Conservation (phyloP, 2,797 vertebrate species). For the Siniperca undulata region DNA sequence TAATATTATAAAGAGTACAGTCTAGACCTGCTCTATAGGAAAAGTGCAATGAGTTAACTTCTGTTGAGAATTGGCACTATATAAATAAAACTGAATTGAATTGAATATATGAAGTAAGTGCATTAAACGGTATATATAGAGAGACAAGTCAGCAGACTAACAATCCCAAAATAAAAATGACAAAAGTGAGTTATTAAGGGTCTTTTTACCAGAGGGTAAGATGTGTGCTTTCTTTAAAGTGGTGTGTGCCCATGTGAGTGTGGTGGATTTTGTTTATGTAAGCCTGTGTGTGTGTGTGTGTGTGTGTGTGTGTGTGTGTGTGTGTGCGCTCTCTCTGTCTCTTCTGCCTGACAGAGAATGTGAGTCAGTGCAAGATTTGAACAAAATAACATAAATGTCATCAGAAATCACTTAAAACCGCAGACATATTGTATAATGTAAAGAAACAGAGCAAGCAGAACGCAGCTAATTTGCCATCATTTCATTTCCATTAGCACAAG, state of each 20-base stretch:
- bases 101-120: background rate
- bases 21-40: too few relatives aligned
- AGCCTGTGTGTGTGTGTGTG: background rate
- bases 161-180: background rate
- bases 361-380: slow-evolving; percentile 19
- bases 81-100: background rate
- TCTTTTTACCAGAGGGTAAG: slow-evolving; percentile 1
- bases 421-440: slow-evolving; percentile 18
- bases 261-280: slow-evolving; percentile 9
- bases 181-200: background rate
- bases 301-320: background rate
- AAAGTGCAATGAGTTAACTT: too few relatives aligned
- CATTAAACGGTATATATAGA: background rate
- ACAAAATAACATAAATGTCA: slow-evolving; percentile 43
- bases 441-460: slow-evolving; percentile 13
- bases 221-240: slow-evolving; percentile 2
- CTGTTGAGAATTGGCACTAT: too few relatives aligned
- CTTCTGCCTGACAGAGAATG: slow-evolving; percentile 8
- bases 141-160: background rate
- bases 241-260: background rate
- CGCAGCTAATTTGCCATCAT: slow-evolving; percentile 23
- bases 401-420: slow-evolving; percentile 3
- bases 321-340: background rate
- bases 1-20: too few relatives aligned
- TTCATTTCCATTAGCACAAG: slow-evolving; percentile 8